Evolutionary conservation across 2,113 vertebrate genomes (phyloP).

Genomic region (Brevimyrus niger): DNA sequence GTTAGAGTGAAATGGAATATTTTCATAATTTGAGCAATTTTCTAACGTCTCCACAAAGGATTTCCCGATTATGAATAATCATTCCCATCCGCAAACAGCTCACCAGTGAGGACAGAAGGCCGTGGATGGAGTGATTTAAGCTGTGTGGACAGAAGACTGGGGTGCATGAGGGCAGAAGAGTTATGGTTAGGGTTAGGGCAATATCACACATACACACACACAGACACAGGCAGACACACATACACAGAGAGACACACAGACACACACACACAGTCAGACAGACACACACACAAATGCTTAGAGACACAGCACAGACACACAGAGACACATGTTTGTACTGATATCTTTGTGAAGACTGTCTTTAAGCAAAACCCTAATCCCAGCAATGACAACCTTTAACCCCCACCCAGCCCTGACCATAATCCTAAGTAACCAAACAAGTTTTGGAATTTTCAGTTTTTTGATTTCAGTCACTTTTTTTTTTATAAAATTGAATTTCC

Average conservation of each 20-base stretch:
- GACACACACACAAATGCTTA: too few species aligned
- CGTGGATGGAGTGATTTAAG: background rate
- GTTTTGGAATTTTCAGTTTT: background rate
- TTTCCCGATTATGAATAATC: conserved; percentile 11
- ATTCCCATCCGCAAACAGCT: conserved; percentile 5
- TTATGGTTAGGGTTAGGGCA: background rate
- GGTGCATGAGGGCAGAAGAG: too few species aligned
- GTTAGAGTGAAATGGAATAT: conserved; percentile 20
- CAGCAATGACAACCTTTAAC: background rate
- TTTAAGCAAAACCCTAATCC: background rate
- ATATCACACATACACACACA: background rate
- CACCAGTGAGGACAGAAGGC: background rate
- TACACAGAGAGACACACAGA: too few species aligned
- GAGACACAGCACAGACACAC: background rate
- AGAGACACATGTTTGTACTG: background rate
- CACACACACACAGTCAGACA: too few species aligned
- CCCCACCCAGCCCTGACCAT: background rate
- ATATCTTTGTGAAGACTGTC: background rate
- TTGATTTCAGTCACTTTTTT: background rate
- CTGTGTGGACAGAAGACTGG: background rate
- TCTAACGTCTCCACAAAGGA: conserved; percentile 9
- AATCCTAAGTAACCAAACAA: background rate
- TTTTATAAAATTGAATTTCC: background rate
- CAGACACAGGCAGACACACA: too few species aligned
- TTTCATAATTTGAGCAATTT: conserved; percentile 20